Conservation (phyloP, 2,797 vertebrate species). For the Sandelia bainsii region DNA sequence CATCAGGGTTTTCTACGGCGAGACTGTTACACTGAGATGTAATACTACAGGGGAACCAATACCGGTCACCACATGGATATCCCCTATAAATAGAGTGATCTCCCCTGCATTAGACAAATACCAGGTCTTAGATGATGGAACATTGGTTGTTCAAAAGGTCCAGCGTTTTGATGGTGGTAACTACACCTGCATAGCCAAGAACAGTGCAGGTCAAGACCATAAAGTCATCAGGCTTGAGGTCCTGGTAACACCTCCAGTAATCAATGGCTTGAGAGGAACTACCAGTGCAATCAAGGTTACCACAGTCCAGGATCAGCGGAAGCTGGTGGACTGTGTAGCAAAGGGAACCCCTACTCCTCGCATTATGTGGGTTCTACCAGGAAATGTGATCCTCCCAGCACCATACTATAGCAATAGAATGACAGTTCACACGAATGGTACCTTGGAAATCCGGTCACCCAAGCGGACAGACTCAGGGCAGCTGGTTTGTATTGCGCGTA, state of each 20-base stretch:
- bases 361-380: conserved; percentile 91
- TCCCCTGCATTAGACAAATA: conserved; percentile 86
- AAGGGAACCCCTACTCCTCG: conserved; percentile 87
- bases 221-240: conserved; percentile 85
- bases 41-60: conserved; percentile 86
- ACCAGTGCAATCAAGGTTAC: conserved; percentile 78
- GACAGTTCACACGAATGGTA: conserved; percentile 91
- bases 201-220: conserved; percentile 88
- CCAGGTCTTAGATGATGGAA: conserved; percentile 86
- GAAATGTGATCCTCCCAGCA: conserved; percentile 89
- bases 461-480: conserved; percentile 84
- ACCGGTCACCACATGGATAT: conserved; percentile 89
- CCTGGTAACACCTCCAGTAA: conserved; percentile 84
- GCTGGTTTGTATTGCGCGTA: conserved; percentile 89
- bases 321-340: conserved; percentile 86
- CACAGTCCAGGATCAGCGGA: conserved; percentile 80
- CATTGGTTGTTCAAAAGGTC: conserved; percentile 88
- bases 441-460: conserved; percentile 87
- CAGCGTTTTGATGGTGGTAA: conserved; percentile 92
- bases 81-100: conserved; percentile 87
- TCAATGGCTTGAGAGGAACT: conserved; percentile 82
- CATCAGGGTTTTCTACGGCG: conserved; percentile 85
- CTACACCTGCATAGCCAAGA: conserved; percentile 90
- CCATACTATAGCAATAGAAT: conserved; percentile 90
- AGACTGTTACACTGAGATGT: conserved; percentile 84